Evolutionary conservation across 2,888 invertebrate genomes (phyloP), one percentile per base, ranked within the genome.

Genomic region (Synergus japonicus): DNA sequence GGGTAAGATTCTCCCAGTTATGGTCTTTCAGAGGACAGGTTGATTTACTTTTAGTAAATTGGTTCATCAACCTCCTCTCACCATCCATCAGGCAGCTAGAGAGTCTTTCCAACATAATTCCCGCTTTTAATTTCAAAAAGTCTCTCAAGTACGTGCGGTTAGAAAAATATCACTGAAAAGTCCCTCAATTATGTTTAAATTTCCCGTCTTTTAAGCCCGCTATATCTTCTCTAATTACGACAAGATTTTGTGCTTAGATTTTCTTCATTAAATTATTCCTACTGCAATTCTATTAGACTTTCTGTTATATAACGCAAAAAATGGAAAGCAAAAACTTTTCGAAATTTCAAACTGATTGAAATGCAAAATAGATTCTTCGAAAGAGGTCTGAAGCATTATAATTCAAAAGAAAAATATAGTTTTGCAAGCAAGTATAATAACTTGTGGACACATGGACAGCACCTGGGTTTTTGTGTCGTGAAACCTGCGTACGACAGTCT

Each of bases 391-490:
- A 22, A 22, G 22, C 22, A 22, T 22, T 22, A 22, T 22, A 22
- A 54, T 54, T 1, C 7, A 4, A 54, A 5, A 54, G 0, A 18
- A 54, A 54, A 54, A 9, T 18, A 18, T 2, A 18, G n/a, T 1
- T 8, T 54, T 9, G 8, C n/a, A 18, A n/a, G 9, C 5, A 15
- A 54, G 18, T 9, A 12, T 12, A 63, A 63, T 12, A 37, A 15
- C n/a, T 83, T 79, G 63, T 69, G 80, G 82, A 81, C 86, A 82
- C 83, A 82, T 86, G 85, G 84, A 73, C 78, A 73, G 79, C 87
- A 87, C 83, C 87, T 87, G 87, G 81, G 80, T 80, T 82, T 81
- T 79, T 15, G 22, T 66, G 49, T 67, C 54, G 22, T 15, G 18
- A 43, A 9, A 66, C 60, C 66, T 84, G 85, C 77, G 80, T 78